Conservation (phyloP, 2,888 invertebrate genomes). For the Panzeria rudis region DNA sequence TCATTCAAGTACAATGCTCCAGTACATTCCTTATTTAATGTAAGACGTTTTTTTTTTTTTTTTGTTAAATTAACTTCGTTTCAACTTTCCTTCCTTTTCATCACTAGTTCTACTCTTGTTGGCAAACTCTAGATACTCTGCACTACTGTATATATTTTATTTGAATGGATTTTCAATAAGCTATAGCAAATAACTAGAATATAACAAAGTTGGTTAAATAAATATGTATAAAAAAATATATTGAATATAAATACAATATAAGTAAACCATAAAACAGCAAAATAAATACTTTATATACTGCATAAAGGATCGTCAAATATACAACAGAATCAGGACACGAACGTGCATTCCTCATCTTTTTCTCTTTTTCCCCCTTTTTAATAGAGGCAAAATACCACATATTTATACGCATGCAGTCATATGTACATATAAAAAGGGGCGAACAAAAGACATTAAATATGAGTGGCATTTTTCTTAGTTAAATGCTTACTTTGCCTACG, state of each 20-base stretch:
- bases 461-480: constrained; percentile 40
- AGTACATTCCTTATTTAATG: constrained; percentile 22
- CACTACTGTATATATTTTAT: neutral
- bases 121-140: neutral
- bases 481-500: constrained; percentile 47
- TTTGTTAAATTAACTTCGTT: constrained; percentile 14
- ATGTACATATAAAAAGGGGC: neutral
- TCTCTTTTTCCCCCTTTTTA: constrained; percentile 4
- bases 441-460: constrained; percentile 26
- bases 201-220: constrained; percentile 14
- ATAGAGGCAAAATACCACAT: neutral
- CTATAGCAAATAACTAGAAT: constrained; percentile 14
- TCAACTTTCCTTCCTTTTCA: neutral
- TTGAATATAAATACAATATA: neutral
- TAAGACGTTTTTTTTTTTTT: constrained; percentile 10
- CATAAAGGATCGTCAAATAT: constrained; percentile 9
- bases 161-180: constrained; percentile 46
- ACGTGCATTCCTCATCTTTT: neutral
- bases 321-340: constrained; percentile 7
- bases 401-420: neutral
- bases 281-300: constrained; percentile 41
- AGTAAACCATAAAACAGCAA: constrained; percentile 32
- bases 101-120: neutral
- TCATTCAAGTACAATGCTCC: constrained; percentile 17
- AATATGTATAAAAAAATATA: neutral